A percentile compares a stretch with the other conserved stretches of the same genome.
Evolutionary conservation across 2,888 invertebrate species (phyloP).

Genomic region (Acronicta alni): DNA sequence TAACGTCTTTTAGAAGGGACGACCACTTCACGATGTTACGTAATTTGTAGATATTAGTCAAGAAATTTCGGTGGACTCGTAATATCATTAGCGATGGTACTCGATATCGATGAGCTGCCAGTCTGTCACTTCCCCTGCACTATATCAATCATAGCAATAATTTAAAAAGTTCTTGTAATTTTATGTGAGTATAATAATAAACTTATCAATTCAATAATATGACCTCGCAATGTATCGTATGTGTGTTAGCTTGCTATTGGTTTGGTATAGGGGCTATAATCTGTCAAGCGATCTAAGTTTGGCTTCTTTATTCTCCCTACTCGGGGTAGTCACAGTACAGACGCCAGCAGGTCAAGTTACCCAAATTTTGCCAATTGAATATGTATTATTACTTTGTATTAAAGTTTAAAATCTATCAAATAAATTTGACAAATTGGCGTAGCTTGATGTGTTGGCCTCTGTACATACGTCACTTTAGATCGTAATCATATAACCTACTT

Average conservation of each 20-base stretch:
- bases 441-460: no score
- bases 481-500: no score
- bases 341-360: no score
- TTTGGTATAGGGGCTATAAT: neutral
- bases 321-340: no score
- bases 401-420: no score
- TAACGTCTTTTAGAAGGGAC: conserved; percentile 61
- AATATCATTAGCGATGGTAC: conserved; percentile 34
- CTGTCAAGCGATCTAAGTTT: no score
- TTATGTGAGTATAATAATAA: conserved; percentile 8
- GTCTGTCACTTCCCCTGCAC: conserved; percentile 29
- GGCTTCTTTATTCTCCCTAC: no score
- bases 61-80: conserved; percentile 17
- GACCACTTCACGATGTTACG: conserved; percentile 44
- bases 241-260: neutral
- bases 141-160: conserved; percentile 31
- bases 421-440: no score
- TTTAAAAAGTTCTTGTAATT: conserved; percentile 12
- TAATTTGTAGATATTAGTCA: conserved; percentile 31
- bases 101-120: conserved; percentile 35
- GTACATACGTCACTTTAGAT: no score
- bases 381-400: no score
- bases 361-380: no score
- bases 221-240: conserved; percentile 5
- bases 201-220: conserved; percentile 15